phyloP scores from a whole-genome alignment of 1,140 invertebrate genomes.

The Heliconius nattereri region DNA sequence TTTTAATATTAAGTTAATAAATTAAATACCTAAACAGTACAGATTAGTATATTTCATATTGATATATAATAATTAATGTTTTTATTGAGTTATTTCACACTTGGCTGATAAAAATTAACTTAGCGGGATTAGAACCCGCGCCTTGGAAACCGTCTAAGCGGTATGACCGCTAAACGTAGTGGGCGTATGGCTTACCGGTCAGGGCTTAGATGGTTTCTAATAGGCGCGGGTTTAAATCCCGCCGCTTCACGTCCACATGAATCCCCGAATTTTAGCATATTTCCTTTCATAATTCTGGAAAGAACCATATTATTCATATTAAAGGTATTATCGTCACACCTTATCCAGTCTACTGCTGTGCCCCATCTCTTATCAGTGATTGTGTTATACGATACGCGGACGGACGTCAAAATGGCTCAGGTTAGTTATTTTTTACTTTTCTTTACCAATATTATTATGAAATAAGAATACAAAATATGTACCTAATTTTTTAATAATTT shows the following conservation, averaged over 20 bases:
- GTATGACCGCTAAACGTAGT: too few relatives aligned
- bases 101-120: too few relatives aligned
- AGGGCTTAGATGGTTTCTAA: too few relatives aligned
- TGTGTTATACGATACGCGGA: slow-evolving; percentile 10
- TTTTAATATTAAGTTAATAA: too few relatives aligned
- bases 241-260: neutral
- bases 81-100: too few relatives aligned
- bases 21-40: too few relatives aligned
- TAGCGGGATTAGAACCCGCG: too few relatives aligned
- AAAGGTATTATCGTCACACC: neutral
- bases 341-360: slow-evolving; percentile 1
- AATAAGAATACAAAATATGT: neutral
- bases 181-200: too few relatives aligned
- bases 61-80: too few relatives aligned
- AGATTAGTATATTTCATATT: too few relatives aligned
- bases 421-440: slow-evolving; percentile 18
- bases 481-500: too few relatives aligned
- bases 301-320: neutral
- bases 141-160: too few relatives aligned
- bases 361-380: slow-evolving; percentile 23
- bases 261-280: neutral
- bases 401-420: slow-evolving; percentile 30
- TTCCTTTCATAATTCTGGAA: slow-evolving; percentile 1
- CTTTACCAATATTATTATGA: neutral
- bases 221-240: neutral